Base-by-base conservation (phyloP, 2,888 invertebrate genomes). In the Lasioglossum leucozonium region DNA sequence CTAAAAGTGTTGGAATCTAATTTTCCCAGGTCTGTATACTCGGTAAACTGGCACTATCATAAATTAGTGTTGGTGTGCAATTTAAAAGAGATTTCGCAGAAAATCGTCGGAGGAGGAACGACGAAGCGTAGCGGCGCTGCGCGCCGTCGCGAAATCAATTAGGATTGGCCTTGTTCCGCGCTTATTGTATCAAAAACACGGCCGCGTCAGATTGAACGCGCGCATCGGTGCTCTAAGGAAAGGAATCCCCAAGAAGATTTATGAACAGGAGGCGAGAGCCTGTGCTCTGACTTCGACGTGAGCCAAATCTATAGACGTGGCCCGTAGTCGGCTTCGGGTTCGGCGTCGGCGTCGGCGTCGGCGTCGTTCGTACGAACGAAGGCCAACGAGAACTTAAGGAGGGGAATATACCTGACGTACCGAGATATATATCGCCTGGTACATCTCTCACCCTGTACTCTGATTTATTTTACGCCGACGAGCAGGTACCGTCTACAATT, bases 391-490 rank as follows among this genome's bases (percentile, higher is more conserved):
- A 89, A 87, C 89, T 90, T 90, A 89, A 90, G 81, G 82, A 85
- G 72, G 81, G 84, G 83, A 85, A 89, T 89, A 90, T 86, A 89
- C 84, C 86, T 81, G 89, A 90, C 89, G 81, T 82, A 58, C 80
- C 79, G 73, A 77, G 86, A 77, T 84, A 86, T 90, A 89, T 90
- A 89, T 90, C 85, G 87, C 74, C 69, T 77, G 81, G 78, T 79
- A 82, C 85, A 88, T 90, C 84, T 89, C 91, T 89, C 87, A 62
- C 71, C 80, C 88, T 84, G 85, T 84, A 83, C 91, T 84, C 88
- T 90, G 90, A 90, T 90, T 91, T 90, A 90, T 90, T 90, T 91
- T 91, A 87, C 85, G 82, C 87, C 82, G 76, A 74, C 86, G 77
- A 83, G 75, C 82, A 58, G 71, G 58, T 77, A 80, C 79, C 80